Conservation (phyloP, 2,888 invertebrate species). For the Seira ritae region DNA sequence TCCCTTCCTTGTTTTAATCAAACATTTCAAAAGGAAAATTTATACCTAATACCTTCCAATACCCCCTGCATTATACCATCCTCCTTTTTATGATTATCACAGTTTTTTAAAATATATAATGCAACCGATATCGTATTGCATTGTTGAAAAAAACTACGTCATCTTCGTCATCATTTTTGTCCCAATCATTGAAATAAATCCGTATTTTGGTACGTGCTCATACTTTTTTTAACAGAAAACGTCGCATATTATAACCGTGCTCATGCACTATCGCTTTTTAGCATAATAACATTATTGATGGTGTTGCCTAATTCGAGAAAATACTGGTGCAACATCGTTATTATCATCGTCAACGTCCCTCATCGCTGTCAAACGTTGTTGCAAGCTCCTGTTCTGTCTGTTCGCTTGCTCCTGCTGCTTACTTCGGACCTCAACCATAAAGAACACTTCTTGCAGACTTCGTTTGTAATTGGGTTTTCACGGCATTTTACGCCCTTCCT, state of each 20-base stretch:
- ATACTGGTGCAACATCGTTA: constrained; percentile 7
- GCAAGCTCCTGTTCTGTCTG: neutral
- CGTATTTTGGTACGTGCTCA: constrained; percentile 45
- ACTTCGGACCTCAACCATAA: neutral
- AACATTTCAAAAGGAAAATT: neutral
- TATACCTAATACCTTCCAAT: constrained; percentile 32
- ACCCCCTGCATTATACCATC: constrained; percentile 19
- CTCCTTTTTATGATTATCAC: constrained; percentile 24
- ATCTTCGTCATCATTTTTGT: constrained; percentile 26
- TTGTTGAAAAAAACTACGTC: constrained; percentile 15
- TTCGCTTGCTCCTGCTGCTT: neutral
- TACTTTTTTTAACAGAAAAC: constrained; percentile 2
- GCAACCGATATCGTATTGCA: constrained; percentile 31
- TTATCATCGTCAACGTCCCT: neutral
- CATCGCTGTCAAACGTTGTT: neutral
- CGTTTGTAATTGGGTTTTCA: constrained; percentile 69
- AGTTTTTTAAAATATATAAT: neutral
- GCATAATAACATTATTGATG: constrained; percentile 47
- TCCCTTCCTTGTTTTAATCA: constrained; percentile 69
- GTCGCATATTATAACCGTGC: constrained; percentile 15
- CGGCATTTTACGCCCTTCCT: constrained; percentile 73
- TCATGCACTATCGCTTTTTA: constrained; percentile 42
- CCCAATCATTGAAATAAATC: constrained; percentile 24
- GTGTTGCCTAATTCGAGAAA: constrained; percentile 35
- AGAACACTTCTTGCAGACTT: neutral